Evolutionary conservation across 1,140 invertebrate genomes (phyloP), one percentile per base, ranked within the genome.

Genomic region (Nixonia krombeini): DNA sequence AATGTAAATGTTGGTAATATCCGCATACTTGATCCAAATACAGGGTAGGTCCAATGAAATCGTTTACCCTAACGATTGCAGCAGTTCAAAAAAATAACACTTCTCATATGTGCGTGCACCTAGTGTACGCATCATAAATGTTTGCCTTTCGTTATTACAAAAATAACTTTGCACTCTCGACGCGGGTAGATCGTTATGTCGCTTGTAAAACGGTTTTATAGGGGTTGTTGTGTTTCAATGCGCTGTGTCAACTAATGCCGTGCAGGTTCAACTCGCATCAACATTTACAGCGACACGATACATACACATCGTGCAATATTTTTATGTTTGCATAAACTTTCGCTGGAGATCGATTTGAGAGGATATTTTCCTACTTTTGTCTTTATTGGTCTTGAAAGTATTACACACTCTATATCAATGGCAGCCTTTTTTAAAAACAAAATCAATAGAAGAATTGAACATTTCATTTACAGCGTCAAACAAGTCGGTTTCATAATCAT

Each of bases 141-240:
- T 72, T 72, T 64, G 35, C 51, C 25, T 61, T 64, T 61, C 49
- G 53, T 72, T 64, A 67, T 68, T 67, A 51, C 49, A 45, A 64
- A 59, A 72, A 67, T 72, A 56, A 72, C 45, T 68, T 72, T 58
- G 52, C 44, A 63, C 50, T 31, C 35, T 42, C 38, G 50, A 61
- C 46, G 28, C 46, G 40, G 16, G 3, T 5, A 33, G 44, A 64
- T 65, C 61, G 67, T 70, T 70, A 62, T 45, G 51, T 15, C 29
- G 63, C 52, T 59, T 58, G 57, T 66, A 63, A 71, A 70, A 66
- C 33, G 16, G 51, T 61, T 69, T 64, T 64, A 70, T 70, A 49
- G 56, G 52, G 31, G 56, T 47, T 56, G 53, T 59, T 61, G 35
- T 46, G 55, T 70, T 70, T 64, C 45, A 59, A 55, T 59, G 35